Evolutionary conservation across 2,113 vertebrate species (phyloP), one percentile per base, ranked within the genome.

Genomic region (Salminus brasiliensis): DNA sequence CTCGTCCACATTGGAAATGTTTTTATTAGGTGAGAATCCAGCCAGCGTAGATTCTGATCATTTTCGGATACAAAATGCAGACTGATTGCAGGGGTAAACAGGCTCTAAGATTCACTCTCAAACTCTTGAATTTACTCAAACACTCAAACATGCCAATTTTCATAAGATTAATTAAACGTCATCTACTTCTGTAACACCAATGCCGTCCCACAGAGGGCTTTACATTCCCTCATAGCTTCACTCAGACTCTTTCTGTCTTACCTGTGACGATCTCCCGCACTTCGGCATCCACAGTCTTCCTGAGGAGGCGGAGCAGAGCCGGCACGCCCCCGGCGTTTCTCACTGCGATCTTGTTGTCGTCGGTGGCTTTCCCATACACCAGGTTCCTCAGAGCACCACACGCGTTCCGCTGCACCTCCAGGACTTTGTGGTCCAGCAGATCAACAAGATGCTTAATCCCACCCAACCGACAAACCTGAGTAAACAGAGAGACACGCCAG

Each of bases 361-460:
- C 97, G 25, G 96, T 97, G 15, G 94, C 95, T 87, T 97, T 98
- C 2, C 98, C 98, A 0, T 98, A 99, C 29, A 99, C 97, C 0
- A 99, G 93, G 87, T 99, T 99, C 83, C 97, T 93, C 85, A 99
- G 90, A 0, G 98, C 97, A 0, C 98, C 98, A 0, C 97, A 98
- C 5, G 97, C 95, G 13, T 99, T 97, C 88, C 92, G 96, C 93
- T 99, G 98, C 77, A 99, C 96, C 85, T 99, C 98, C 36, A 98
- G 91, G 21, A 94, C 94, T 83, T 97, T 95, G 91, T 99, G 95
- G 86, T 99, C 98, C 74, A 99, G 83, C 41, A 99, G 94, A 84
- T 99, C 97, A 76, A 98, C 97, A 76, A 99, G 92, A 88, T 99
- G 95, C 87, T 98, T 97, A 89, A 99, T 96, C 21, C 98, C 98